Evolutionary conservation across 2,888 invertebrate species (phyloP), one percentile per base, ranked within the genome.

Genomic region (Lydus trimaculatus): DNA sequence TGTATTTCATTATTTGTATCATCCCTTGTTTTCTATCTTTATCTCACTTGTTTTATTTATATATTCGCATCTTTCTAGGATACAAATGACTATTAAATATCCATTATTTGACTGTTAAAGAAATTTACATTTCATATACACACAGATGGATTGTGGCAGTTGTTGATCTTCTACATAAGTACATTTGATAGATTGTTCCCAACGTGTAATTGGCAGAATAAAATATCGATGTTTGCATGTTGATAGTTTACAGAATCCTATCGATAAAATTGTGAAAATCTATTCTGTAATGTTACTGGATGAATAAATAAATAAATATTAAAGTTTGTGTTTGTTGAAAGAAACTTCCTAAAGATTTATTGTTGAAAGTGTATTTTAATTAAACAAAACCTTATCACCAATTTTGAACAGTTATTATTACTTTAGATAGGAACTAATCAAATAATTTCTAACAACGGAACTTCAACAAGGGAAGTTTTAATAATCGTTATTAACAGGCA

Each of bases 201-300:
- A 77, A 77, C 76, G 73, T 76, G 75, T 75, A 76, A 70, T 73
- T 75, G 78, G 77, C 77, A 74, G 74, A 75, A 78, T 78, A 77
- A 78, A 78, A 78, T 78, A 78, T 78, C 77, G 78, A 78, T 76
- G 73, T 71, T 72, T 2, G 48, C 20, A 11, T 77, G 76, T 74
- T 76, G 28, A 72, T 72, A 66, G 66, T 68, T 60, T 72, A 62
- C 59, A 56, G 70, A 73, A 72, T 72, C 66, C 62, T 63, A 39
- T 64, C 66, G 71, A 74, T 74, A 69, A 71, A 66, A 65, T 65
- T 43, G 9, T 2, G 17, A 68, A 67, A 63, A 67, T 65, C n/a
- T 15, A 36, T 67, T 71, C 62, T 67, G 66, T 66, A 65, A 61
- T 13, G 20, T 20, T 31, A 11, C n/a, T 31, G 5, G 31, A 11